Base-by-base conservation (phyloP, 2,888 invertebrate genomes). In the Aleiodes alternator region DNA sequence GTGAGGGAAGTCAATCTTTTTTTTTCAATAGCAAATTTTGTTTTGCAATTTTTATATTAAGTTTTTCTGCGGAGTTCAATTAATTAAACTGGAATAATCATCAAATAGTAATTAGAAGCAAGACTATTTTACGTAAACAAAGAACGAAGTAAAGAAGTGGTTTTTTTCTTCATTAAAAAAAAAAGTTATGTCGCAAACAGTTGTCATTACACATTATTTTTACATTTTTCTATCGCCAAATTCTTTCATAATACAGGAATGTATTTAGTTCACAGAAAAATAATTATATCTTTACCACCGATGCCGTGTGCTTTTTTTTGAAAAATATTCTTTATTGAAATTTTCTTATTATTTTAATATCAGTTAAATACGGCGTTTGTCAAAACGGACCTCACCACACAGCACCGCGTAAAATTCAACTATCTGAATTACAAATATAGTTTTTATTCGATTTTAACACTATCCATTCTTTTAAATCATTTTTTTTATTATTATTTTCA, bases 401-500 rank as follows among this genome's bases (percentile, higher is more conserved):
- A 79, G 77, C 79, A 78, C 77, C 74, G 78, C 74, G 73, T 79
- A 73, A 68, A 71, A 70, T 80, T 77, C 79, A 75, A 78, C 79
- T 81, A 80, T 74, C 79, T 78, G 80, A 83, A 82, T 82, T 84
- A 84, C 82, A 84, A 85, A 86, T 85, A 86, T 85, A 85, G 84
- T 84, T 82, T 81, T 84, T 83, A 82, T 84, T 43, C 48, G 64
- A 64, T 64, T 43, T 23, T 14, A 83, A 82, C 79, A 82, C 83
- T 84, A 83, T 81, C 80, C 79, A 79, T 82, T 81, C 81, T 43
- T 43, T 76, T 78, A 23, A 23, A 80, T 72, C 43, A 9, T 74
- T 79, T 31, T 79, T 31, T n/a, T 59, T 59, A 31, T 59, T 43
- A 64, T 48, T 80, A 80, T 50, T 79, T 81, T 73, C 23, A 57